Base-by-base conservation (phyloP, 2,797 vertebrate genomes). In the Clamator glandarius region DNA sequence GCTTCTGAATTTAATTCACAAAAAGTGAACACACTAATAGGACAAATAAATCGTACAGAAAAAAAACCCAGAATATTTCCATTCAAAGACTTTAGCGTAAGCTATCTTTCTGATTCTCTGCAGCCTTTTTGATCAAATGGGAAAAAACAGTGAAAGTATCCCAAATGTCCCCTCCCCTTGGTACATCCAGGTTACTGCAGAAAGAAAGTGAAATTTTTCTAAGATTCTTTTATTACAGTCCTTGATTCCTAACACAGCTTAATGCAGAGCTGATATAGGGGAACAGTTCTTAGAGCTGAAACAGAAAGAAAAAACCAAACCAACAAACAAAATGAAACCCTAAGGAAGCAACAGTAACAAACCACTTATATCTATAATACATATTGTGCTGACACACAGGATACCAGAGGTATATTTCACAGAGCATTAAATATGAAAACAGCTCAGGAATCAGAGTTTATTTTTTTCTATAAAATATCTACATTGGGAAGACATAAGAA, bases 341-440 rank as follows among this genome's bases (percentile, higher is more conserved):
- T 41, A 80, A 83, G 61, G 78, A 89, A 92, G 83, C 76, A 91
- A 59, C 28, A 74, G 31, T 39, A 77, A 31, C 46, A 84, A 90
- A 79, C 35, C 67, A 73, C 86, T 91, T 93, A 67, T 92, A 84
- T 70, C 52, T 87, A 67, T 74, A 72, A 29, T 74, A 52, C 41
- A 59, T 67, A 92, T 55, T 68, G 61, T 64, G 46, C 74, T 84
- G 88, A 87, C 78, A 87, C 87, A 90, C 52, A 87, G 70, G 62
- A 41, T 74, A 89, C 39, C 21, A 92, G 36, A 92, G 89, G 33
- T 39, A 61, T 69, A 92, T 95, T 92, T 86, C 81, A 88, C 10
- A 57, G 36, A 82, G 26, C 50, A 90, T 92, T 92, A 92, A 92
- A 82, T 67, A 68, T 48, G 48, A 90, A 87, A 92, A 54, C 5